These are phyloP conservation scores for Corythornis vintsioides DNA, from an alignment of 2,113 vertebrate genomes.

Conservation along the genomic window DNA sequence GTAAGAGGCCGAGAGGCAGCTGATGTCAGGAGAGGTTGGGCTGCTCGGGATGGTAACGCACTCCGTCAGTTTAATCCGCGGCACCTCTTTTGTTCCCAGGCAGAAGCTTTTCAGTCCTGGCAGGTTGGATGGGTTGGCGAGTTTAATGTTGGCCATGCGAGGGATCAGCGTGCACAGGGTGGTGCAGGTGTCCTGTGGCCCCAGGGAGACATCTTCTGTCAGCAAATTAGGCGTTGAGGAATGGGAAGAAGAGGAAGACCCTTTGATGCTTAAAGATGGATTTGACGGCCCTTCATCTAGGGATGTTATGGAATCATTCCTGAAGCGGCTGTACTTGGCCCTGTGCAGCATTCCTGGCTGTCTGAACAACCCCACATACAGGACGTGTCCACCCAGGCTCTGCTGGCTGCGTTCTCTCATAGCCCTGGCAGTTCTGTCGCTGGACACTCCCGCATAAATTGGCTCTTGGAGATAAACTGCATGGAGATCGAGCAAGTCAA, in stretches of 20 bases:
- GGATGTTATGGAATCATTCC: constrained; percentile 86
- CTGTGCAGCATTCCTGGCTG: constrained; percentile 91
- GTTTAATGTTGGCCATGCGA: constrained; percentile 83
- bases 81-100: constrained; percentile 74
- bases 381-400: constrained; percentile 74
- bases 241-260: constrained; percentile 70
- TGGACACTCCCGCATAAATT: constrained; percentile 53
- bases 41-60: constrained; percentile 63
- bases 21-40: constrained; percentile 65
- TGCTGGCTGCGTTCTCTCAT: constrained; percentile 83
- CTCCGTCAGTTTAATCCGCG: constrained; percentile 74
- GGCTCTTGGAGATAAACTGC: constrained; percentile 23
- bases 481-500: constrained; percentile 27
- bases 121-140: constrained; percentile 79
- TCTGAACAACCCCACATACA: constrained; percentile 77
- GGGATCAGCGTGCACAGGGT: constrained; percentile 86
- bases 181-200: constrained; percentile 74
- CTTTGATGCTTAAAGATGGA: constrained; percentile 71
- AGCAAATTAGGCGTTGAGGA: constrained; percentile 63
- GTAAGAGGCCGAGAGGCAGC: constrained; percentile 67
- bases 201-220: constrained; percentile 69
- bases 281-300: constrained; percentile 81
- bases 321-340: constrained; percentile 92
- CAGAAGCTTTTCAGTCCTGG: constrained; percentile 80
- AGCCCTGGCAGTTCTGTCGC: constrained; percentile 73